phyloP scores from a whole-genome alignment of 23 tunicate genomes.

The Trididemnum clinides region DNA sequence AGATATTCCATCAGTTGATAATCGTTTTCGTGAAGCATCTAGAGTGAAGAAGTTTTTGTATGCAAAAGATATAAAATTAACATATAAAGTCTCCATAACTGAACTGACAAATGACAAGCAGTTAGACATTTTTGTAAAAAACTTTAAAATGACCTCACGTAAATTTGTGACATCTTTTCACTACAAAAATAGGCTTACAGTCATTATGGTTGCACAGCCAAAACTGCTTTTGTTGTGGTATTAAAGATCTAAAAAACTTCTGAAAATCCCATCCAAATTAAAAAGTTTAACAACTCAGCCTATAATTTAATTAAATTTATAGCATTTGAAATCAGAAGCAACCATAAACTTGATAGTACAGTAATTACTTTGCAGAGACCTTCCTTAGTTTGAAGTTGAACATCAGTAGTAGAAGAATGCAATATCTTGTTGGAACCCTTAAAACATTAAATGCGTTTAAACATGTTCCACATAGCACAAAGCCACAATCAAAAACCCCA shows the following conservation, averaged over 20 bases:
- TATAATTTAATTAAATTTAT: not conserved
- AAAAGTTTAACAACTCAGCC: too few species aligned
- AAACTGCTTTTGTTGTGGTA: too few species aligned
- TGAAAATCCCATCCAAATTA: too few species aligned
- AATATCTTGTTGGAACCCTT: too few species aligned
- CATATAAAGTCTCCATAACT: not conserved
- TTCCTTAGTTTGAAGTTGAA: not conserved
- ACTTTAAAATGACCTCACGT: not conserved
- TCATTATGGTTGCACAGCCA: too few species aligned
- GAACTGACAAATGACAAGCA: not conserved
- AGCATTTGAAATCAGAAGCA: not conserved
- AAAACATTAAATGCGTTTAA: too few species aligned
- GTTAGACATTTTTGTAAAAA: not conserved
- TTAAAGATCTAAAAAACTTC: too few species aligned
- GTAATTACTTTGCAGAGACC: conserved; percentile 14
- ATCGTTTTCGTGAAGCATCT: conserved; percentile 10
- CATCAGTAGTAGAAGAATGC: not conserved
- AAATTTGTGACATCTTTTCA: not conserved
- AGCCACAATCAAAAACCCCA: too few species aligned
- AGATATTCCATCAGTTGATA: not conserved
- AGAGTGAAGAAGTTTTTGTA: not conserved
- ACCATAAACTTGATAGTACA: not conserved
- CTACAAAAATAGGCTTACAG: too few species aligned
- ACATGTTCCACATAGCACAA: too few species aligned
- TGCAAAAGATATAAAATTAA: not conserved